Evolutionary conservation across 2,797 vertebrate species (phyloP).

Genomic region (Cyclopterus lumpus): DNA sequence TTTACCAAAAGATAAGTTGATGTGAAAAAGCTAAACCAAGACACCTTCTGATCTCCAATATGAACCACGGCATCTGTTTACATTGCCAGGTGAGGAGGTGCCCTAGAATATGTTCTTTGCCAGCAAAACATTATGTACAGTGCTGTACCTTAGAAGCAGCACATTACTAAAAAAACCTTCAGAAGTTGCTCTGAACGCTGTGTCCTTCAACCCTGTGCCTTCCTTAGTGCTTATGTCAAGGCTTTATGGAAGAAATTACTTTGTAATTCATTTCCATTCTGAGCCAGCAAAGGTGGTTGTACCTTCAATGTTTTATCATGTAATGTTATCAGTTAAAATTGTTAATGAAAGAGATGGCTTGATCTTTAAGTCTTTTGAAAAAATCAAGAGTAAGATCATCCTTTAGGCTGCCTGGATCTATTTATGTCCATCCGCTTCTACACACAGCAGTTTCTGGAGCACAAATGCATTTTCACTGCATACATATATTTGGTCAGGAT

Average conservation of each 20-base stretch:
- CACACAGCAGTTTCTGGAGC: conserved; percentile 31
- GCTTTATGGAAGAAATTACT: neutral
- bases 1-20: neutral
- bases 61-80: conserved; percentile 33
- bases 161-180: conserved; percentile 9
- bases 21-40: conserved; percentile 18
- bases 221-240: conserved; percentile 7
- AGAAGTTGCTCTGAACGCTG: conserved; percentile 15
- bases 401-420: conserved; percentile 24
- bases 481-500: conserved; percentile 34
- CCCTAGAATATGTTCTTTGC: conserved; percentile 53
- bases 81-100: conserved; percentile 39
- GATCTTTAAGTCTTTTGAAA: conserved; percentile 16
- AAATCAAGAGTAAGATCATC: conserved; percentile 18
- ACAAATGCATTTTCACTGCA: conserved; percentile 30
- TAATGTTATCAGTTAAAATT: conserved; percentile 1
- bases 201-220: conserved; percentile 16
- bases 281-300: neutral
- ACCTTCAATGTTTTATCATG: conserved; percentile 10
- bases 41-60: conserved; percentile 20
- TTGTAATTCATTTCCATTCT: neutral
- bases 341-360: conserved; percentile 12
- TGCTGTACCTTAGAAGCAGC: conserved; percentile 16
- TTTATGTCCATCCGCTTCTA: conserved; percentile 34
- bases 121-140: conserved; percentile 43